Base-by-base conservation (phyloP, 2,113 vertebrate genomes). In the Istiophorus platypterus region DNA sequence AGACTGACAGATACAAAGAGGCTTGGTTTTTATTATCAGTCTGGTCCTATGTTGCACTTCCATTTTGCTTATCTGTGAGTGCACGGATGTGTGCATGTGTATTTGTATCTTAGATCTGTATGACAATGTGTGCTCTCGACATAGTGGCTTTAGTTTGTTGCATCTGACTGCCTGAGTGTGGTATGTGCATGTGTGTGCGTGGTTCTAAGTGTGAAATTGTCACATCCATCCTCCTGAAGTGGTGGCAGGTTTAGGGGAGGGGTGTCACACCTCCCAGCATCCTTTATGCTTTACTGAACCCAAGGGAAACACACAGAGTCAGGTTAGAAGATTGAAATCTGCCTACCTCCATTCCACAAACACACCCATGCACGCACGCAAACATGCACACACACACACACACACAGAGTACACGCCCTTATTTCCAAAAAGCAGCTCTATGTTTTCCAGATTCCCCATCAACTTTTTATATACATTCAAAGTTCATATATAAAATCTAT, bases 231-330 rank as follows among this genome's bases (percentile, higher is more conserved):
- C 83, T 78, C 72, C 31, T 42, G 82, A 81, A 87, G 81, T 52
- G 78, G 52, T 82, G 82, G 73, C 78, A 77, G 90, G 76, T 79
- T 85, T 63, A 80, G 81, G 54, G 41, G 58, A 51, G 51, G 51
- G 51, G 72, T 70, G 76, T 87, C 72, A 81, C 64, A 86, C 65
- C 82, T 85, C 81, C 83, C 66, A 90, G 54, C 82, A 90, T 87
- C 81, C 67, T 84, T 90, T 75, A 86, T 74, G 75, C 80, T 87
- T 92, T 88, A 92, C 78, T 90, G 77, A 82, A 68, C 92, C 82
- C 78, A 62, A 15, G 75, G 75, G 81, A 82, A 79, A 80, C 61
- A 72, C 65, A 74, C 72, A 42, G 27, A 78, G 76, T 85, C 78
- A 76, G 34, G 39, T 42, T 84, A 79, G 52, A 85, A 84, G 79